Percentiles rank a stretch among this genome's conserved stretches.
Evolutionary conservation across 2,113 vertebrate genomes (phyloP).

Genomic region (Amblyopsis rosae): DNA sequence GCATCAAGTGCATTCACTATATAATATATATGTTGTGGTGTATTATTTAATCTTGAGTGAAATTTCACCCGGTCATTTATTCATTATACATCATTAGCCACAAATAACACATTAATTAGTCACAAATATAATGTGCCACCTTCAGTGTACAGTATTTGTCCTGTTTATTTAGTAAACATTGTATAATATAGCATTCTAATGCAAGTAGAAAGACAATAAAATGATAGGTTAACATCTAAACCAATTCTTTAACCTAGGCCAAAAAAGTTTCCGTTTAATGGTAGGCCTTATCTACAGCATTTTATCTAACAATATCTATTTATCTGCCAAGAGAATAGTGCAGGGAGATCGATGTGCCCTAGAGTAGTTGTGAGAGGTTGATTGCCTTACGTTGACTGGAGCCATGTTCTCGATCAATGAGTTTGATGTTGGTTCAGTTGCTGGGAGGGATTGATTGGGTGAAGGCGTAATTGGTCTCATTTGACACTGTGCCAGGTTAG

Average conservation of each 20-base stretch:
- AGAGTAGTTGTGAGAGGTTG: slow-evolving; percentile 70
- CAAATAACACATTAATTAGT: neutral
- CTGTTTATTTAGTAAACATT: no score
- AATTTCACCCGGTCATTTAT: neutral
- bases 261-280: slow-evolving; percentile 13
- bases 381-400: slow-evolving; percentile 70
- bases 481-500: slow-evolving; percentile 65
- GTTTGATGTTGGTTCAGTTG: slow-evolving; percentile 76
- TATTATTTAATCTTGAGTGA: neutral
- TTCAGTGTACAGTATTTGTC: neutral
- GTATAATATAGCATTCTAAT: no score
- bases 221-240: neutral
- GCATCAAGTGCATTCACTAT: no score
- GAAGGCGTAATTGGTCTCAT: slow-evolving; percentile 72
- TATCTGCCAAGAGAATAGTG: slow-evolving; percentile 59
- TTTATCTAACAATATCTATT: slow-evolving; percentile 61
- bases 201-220: neutral
- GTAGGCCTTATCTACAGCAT: slow-evolving; percentile 45
- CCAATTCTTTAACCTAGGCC: slow-evolving; percentile 23
- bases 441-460: slow-evolving; percentile 74
- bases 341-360: slow-evolving; percentile 68
- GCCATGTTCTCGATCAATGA: slow-evolving; percentile 73
- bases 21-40: neutral
- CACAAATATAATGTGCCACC: neutral
- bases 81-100: neutral